phyloP scores from a whole-genome alignment of 92 coral and sea anemone species.

The Zoanthus gigantus region DNA sequence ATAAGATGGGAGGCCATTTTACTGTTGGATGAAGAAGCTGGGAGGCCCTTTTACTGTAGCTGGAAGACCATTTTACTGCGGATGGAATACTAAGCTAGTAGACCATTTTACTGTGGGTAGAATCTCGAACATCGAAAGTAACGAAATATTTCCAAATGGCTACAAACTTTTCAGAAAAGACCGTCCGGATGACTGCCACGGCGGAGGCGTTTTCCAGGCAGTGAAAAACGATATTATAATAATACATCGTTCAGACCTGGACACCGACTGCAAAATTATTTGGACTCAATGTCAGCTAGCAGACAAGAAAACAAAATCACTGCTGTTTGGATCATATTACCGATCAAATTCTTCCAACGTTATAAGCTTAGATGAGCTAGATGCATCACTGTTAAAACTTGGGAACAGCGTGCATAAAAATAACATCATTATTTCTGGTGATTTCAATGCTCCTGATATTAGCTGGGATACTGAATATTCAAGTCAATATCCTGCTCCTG shows the following conservation, averaged over 20 bases:
- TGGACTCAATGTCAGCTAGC: not conserved
- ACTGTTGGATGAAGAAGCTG: too few relatives aligned
- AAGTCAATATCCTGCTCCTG: conserved; percentile 29
- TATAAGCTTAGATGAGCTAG: conserved; percentile 20
- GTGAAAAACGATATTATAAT: conserved; percentile 48
- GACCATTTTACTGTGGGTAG: too few relatives aligned
- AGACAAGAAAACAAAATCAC: conserved; percentile 18
- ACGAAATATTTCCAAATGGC: conserved; percentile 62
- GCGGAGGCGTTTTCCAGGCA: conserved; percentile 75
- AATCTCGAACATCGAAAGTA: not conserved
- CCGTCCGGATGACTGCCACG: conserved; percentile 39
- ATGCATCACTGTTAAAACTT: conserved; percentile 31
- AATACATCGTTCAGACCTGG: conserved; percentile 1
- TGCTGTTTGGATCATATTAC: conserved; percentile 36
- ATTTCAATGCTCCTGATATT: conserved; percentile 29
- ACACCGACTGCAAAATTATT: not conserved
- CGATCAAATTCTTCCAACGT: conserved; percentile 23
- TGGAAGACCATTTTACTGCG: too few relatives aligned
- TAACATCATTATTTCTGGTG: conserved; percentile 37
- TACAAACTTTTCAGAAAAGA: conserved; percentile 64
- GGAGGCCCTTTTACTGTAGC: too few relatives aligned
- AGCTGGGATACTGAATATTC: conserved; percentile 37
- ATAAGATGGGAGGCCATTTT: too few relatives aligned
- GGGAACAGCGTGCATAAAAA: conserved; percentile 34
- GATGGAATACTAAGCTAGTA: too few relatives aligned